phyloP scores from a whole-genome alignment of 2,113 vertebrate species.

The Gila orcuttii region DNA sequence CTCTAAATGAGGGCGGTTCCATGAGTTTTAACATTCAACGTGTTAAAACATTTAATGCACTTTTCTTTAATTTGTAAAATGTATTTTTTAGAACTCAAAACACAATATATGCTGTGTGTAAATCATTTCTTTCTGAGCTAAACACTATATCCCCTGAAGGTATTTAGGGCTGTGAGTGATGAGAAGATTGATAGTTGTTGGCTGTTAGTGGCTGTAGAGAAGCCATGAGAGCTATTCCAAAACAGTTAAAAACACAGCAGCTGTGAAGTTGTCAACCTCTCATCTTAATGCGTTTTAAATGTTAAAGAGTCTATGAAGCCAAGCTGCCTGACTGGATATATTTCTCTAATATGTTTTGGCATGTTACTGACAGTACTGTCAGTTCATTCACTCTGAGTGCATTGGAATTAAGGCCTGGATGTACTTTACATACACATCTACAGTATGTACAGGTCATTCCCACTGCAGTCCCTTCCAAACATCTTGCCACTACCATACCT shows the following conservation, averaged over 20 bases:
- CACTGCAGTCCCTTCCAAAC: neutral
- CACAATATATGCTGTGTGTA: neutral
- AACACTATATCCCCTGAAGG: neutral
- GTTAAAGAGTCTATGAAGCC: neutral
- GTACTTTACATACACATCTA: neutral
- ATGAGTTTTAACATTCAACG: too few species aligned
- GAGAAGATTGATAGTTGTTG: slow-evolving; percentile 36
- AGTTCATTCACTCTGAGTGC: neutral
- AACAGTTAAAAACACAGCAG: slow-evolving; percentile 30
- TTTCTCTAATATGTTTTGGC: neutral
- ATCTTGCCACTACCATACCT: neutral
- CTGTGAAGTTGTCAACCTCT: slow-evolving; percentile 31
- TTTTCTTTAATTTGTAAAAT: too few species aligned
- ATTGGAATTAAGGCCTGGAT: neutral
- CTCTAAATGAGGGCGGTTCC: too few species aligned
- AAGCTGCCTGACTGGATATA: neutral
- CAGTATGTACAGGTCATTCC: neutral
- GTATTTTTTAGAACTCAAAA: too few species aligned
- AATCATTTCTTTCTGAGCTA: neutral
- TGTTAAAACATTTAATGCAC: too few species aligned
- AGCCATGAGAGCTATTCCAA: slow-evolving; percentile 9
- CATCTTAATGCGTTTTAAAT: neutral
- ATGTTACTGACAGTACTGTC: neutral
- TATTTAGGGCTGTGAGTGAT: slow-evolving; percentile 31
- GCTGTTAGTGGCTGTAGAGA: slow-evolving; percentile 47